phyloP scores from a whole-genome alignment of 2,797 vertebrate species.

The Adelosebastes latens region DNA sequence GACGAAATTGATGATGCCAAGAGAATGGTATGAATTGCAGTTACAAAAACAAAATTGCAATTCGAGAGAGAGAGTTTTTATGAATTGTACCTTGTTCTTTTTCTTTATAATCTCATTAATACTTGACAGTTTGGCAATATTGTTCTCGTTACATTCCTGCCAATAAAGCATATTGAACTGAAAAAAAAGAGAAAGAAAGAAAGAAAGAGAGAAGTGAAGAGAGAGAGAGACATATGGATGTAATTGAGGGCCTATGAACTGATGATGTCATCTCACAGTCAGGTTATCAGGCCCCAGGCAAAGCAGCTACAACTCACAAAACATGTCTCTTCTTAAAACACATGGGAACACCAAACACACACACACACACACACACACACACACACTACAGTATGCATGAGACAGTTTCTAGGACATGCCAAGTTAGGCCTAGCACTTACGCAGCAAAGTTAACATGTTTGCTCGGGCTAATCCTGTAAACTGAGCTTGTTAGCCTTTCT shows the following conservation, averaged over 20 bases:
- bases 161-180: not conserved
- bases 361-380: not conserved
- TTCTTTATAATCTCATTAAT: not conserved
- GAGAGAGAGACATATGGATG: slow-evolving; percentile 77
- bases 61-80: not conserved
- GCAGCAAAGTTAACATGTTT: slow-evolving; percentile 42
- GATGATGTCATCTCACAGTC: slow-evolving; percentile 83
- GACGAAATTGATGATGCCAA: not conserved
- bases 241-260: slow-evolving; percentile 75
- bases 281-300: slow-evolving; percentile 83
- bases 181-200: not conserved
- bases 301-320: slow-evolving; percentile 70
- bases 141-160: not conserved
- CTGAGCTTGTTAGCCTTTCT: slow-evolving; percentile 26
- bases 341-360: slow-evolving; percentile 31
- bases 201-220: slow-evolving; percentile 26
- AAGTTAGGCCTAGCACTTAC: slow-evolving; percentile 14
- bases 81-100: not conserved
- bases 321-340: slow-evolving; percentile 67
- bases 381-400: slow-evolving; percentile 18
- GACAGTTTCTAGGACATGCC: slow-evolving; percentile 15
- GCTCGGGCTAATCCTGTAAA: slow-evolving; percentile 49
- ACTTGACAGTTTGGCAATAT: not conserved
- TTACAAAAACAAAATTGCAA: slow-evolving; percentile 5
- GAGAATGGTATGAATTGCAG: not conserved